Conservation (phyloP, 1,140 invertebrate species). For the Drosophila tropicalis region DNA sequence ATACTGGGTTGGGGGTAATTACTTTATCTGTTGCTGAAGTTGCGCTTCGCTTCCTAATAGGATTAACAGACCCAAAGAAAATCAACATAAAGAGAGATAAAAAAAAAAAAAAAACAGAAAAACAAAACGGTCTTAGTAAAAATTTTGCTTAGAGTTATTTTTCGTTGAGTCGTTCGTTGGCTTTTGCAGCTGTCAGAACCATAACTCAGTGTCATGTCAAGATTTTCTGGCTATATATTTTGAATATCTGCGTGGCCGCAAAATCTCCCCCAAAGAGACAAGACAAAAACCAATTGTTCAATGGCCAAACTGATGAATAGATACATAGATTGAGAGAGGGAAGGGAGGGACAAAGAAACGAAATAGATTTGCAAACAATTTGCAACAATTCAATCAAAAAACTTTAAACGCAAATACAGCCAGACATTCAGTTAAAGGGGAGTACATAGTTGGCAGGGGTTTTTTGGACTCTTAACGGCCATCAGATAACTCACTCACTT, state of each 20-base stretch:
- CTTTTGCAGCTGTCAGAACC: conserved; percentile 80
- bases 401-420: conserved; percentile 78
- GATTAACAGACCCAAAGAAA: conserved; percentile 61
- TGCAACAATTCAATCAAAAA: conserved; percentile 82
- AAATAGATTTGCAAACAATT: conserved; percentile 82
- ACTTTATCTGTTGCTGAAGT: conserved; percentile 82
- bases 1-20: conserved; percentile 63
- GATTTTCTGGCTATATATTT: conserved; percentile 49
- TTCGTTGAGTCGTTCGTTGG: conserved; percentile 34
- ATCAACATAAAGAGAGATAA: not conserved
- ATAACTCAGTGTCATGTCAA: conserved; percentile 80
- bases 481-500: conserved; percentile 81
- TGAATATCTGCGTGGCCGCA: conserved; percentile 68
- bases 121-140: conserved; percentile 23
- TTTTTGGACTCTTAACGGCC: conserved; percentile 50
- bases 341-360: conserved; percentile 29
- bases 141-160: conserved; percentile 41
- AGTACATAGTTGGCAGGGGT: conserved; percentile 18
- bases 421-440: conserved; percentile 38
- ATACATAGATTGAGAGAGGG: conserved; percentile 5
- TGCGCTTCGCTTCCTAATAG: conserved; percentile 73
- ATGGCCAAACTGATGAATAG: conserved; percentile 35
- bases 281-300: conserved; percentile 81
- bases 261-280: conserved; percentile 63
- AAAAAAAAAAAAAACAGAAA: conserved; percentile 33